Evolutionary conservation across 1,140 invertebrate genomes (phyloP).

Genomic region (Adelges cooleyi): DNA sequence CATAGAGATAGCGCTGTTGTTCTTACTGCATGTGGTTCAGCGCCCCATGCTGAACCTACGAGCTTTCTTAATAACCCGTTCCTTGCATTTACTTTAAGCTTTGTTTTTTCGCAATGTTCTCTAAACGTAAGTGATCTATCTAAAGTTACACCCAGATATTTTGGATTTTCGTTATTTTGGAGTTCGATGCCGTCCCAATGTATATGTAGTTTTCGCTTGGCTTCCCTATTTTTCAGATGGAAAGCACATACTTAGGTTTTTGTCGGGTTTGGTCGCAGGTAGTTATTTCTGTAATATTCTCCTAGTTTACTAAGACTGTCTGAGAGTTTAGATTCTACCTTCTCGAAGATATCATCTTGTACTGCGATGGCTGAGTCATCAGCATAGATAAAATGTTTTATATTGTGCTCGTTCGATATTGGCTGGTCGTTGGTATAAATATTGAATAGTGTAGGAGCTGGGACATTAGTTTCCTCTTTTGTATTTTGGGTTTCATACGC

Average conservation of each 20-base stretch:
- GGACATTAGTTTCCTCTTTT: no score
- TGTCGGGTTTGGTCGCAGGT: not conserved
- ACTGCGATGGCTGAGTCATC: constrained; percentile 32
- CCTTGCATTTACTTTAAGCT: constrained; percentile 1
- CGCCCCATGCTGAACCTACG: constrained; percentile 5
- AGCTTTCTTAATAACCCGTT: not conserved
- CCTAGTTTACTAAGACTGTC: not conserved
- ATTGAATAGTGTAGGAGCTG: constrained; percentile 20
- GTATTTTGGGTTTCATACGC: no score
- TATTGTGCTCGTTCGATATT: not conserved
- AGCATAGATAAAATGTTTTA: constrained; percentile 27
- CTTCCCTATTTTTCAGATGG: constrained; percentile 36
- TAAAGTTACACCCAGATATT: constrained; percentile 6
- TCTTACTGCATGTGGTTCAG: constrained; percentile 3
- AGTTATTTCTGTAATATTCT: not conserved
- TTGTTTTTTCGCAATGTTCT: constrained; percentile 16
- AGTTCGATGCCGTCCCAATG: not conserved
- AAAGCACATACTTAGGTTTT: constrained; percentile 7
- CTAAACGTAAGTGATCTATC: constrained; percentile 21
- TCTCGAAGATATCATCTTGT: constrained; percentile 3
- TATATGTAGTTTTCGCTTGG: constrained; percentile 41
- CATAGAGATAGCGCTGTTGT: not conserved
- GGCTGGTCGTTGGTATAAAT: constrained; percentile 34
- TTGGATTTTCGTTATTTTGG: not conserved
- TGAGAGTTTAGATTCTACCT: constrained; percentile 1